Evolutionary conservation across 1,140 invertebrate genomes (phyloP).

Genomic region (Trissolcus basalis): DNA sequence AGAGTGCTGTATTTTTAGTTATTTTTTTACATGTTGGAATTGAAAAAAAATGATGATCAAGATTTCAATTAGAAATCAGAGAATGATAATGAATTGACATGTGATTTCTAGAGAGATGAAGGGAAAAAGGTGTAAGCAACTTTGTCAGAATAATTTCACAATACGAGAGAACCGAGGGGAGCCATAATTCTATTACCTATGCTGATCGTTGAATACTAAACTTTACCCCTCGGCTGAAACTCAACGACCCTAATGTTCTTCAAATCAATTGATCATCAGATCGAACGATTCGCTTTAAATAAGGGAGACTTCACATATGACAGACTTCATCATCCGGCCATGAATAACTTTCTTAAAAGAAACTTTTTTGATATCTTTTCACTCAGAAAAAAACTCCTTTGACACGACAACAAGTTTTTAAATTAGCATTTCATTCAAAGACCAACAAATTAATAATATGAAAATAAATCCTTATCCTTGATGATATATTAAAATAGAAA

Average conservation of each 20-base stretch:
- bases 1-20: neutral
- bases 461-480: no score
- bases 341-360: constrained; percentile 16
- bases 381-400: no score
- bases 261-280: constrained; percentile 39
- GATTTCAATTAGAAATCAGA: no score
- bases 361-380: constrained; percentile 3
- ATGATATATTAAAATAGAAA: no score
- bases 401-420: no score
- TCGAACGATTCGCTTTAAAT: constrained; percentile 28
- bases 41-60: no score
- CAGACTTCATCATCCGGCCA: neutral
- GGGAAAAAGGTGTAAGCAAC: constrained; percentile 29
- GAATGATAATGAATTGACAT: constrained; percentile 38
- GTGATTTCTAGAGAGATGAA: constrained; percentile 38
- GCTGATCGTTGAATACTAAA: constrained; percentile 50
- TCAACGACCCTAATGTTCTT: constrained; percentile 27
- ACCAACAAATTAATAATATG: no score
- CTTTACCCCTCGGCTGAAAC: constrained; percentile 46
- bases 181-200: constrained; percentile 68
- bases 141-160: constrained; percentile 59
- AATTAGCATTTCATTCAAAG: no score
- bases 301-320: constrained; percentile 33
- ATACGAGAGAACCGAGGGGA: constrained; percentile 60
- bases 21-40: no score